phyloP scores from a whole-genome alignment of 2,113 vertebrate species.

The Crocuta crocuta region DNA sequence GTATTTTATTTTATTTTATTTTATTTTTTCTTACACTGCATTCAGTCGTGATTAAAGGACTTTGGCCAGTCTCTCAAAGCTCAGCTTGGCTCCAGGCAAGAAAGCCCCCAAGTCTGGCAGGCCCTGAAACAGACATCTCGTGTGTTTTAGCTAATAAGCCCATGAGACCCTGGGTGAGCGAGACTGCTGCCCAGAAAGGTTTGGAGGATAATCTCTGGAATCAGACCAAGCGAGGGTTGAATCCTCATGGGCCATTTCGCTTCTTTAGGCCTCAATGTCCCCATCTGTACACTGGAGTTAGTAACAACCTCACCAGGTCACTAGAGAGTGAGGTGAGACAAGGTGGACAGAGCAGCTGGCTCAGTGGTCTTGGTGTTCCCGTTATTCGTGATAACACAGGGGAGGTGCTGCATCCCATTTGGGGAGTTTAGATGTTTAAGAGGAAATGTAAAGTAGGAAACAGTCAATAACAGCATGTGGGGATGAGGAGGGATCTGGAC shows the following conservation, averaged over 20 bases:
- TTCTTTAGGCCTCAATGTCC: not conserved
- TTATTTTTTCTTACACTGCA: not conserved
- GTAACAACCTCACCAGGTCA: not conserved
- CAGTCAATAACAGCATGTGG: not conserved
- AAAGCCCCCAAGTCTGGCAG: not conserved
- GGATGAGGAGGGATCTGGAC: not conserved
- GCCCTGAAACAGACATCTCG: constrained; percentile 6
- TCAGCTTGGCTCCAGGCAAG: constrained; percentile 34
- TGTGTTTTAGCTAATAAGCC: not conserved
- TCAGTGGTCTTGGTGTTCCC: not conserved
- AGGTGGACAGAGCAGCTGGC: not conserved
- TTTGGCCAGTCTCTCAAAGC: constrained; percentile 17
- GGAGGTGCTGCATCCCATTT: not conserved
- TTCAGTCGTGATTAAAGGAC: constrained; percentile 16
- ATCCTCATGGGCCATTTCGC: not conserved
- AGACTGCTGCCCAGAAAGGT: not conserved
- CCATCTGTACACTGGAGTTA: not conserved
- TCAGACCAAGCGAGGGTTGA: not conserved
- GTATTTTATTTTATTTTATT: not conserved
- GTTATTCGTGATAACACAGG: not conserved
- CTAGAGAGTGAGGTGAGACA: not conserved
- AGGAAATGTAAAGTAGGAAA: not conserved
- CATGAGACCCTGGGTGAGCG: not conserved
- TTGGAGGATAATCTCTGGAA: not conserved
- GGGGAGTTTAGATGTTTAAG: not conserved